Evolutionary conservation across 2,888 invertebrate species (phyloP), one percentile per base, ranked within the genome.

Genomic region (Monochamus alternatus): DNA sequence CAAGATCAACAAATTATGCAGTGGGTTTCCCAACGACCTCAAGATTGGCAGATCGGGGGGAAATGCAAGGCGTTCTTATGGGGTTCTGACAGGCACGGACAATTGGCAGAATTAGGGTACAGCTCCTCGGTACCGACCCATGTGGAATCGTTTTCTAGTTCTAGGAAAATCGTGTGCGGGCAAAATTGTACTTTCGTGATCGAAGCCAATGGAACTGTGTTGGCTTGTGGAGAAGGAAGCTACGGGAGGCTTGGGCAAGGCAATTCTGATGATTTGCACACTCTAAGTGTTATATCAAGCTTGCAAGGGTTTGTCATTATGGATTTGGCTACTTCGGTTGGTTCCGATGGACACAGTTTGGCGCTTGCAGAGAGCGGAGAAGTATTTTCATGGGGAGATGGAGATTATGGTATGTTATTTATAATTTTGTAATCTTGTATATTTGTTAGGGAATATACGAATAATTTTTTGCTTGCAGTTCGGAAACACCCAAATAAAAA

Each of bases 311-410:
- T 92, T 87, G 91, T 92, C 0, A 91, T 93, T n/a, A 91, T 90
- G 10, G 91, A 92, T 82, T 84, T 93, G 73, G 91, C 92, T 1
- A 92, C 92, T 0, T 93, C 93, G 0, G 91, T 92, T 73, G 93
- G 93, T 1, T 92, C 92, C 1, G 93, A 93, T 86, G 93, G 93
- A 0, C 93, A 93, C 85, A 92, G 91, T 83, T 86, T 93, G 81
- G 93, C 93, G 1, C 84, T 93, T 68, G 92, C 93, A 0, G 92
- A 93, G 86, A 92, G 91, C 82, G 93, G 93, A 0, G 93, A 93
- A 85, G 93, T 93, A 10, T 93, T 93, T 84, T 92, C 92, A 30
- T 93, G 93, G 93, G 93, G 92, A 9, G 92, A 93, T 84, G 93
- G 93, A 0, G 93, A 93, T 86, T 93, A 92, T 84, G 93, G 93